A percentile compares a stretch with the other conserved stretches of the same genome.
Conservation (phyloP, 2,113 vertebrate species). For the Motacilla tschutschensis region DNA sequence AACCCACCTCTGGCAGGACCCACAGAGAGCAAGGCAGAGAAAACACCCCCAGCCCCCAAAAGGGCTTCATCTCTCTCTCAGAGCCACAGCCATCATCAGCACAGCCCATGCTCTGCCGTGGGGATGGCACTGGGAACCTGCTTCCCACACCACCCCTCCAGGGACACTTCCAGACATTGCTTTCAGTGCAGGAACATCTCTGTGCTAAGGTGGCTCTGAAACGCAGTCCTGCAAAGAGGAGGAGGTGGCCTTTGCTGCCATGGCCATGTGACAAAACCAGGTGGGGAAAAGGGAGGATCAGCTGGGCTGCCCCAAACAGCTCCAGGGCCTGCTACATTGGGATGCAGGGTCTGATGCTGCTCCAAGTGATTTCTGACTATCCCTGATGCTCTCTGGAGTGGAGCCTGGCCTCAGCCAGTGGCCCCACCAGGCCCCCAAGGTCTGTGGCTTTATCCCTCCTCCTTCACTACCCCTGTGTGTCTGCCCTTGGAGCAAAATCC, state of each 20-base stretch:
- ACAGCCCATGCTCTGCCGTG: rapidly evolving
- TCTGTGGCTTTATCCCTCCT: not conserved
- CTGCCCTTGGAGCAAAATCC: not conserved
- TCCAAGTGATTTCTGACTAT: not conserved
- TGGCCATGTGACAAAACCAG: not conserved
- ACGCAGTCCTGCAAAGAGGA: not conserved
- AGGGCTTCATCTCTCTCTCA: not conserved
- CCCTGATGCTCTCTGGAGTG: not conserved
- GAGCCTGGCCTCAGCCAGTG: not conserved
- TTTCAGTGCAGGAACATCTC: not conserved
- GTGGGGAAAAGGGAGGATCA: not conserved
- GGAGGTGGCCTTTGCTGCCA: not conserved
- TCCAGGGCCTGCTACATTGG: rapidly evolving
- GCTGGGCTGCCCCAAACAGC: not conserved
- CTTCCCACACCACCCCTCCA: no score
- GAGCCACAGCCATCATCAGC: not conserved
- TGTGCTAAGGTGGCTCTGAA: not conserved
- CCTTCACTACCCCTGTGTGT: not conserved
- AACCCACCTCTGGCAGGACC: not conserved
- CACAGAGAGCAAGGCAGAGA: not conserved
- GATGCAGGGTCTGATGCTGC: not conserved
- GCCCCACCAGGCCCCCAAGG: not conserved
- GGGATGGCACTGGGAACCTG: not conserved
- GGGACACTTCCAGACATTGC: not conserved
- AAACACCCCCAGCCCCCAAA: not conserved